Percentiles rank a stretch among this genome's conserved stretches.
Evolutionary conservation across 35 echinoderm and acorn worm species (phyloP).

Genomic region (Ptychodera flava): DNA sequence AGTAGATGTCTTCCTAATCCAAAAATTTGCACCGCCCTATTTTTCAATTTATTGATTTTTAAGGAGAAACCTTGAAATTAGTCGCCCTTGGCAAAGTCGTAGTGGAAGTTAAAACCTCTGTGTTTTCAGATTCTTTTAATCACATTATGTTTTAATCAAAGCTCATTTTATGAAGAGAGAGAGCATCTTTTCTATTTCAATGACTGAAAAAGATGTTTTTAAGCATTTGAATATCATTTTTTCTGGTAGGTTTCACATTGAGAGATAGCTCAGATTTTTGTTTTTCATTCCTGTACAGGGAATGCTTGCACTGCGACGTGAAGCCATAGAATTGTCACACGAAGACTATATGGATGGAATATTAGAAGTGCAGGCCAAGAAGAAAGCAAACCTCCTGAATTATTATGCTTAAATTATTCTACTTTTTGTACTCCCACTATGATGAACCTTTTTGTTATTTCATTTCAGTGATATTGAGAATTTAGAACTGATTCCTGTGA

Average conservation of each 20-base stretch:
- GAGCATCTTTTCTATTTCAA: not conserved
- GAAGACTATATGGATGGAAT: conserved; percentile 99
- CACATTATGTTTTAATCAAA: not conserved
- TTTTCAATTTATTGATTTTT: too few species aligned
- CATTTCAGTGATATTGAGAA: not conserved
- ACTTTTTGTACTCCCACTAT: not conserved
- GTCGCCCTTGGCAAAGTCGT: too few species aligned
- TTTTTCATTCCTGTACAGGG: conserved; percentile 49
- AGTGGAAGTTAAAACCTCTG: not conserved
- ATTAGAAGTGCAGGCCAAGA: conserved; percentile 92
- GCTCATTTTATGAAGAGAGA: not conserved
- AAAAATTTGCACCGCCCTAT: too few species aligned
- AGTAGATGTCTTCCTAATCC: too few species aligned
- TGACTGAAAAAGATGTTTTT: not conserved
- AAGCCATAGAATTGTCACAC: conserved; percentile 76
- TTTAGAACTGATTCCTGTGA: not conserved
- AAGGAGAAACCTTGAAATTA: too few species aligned
- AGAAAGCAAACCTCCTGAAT: conserved; percentile 94
- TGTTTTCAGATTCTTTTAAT: not conserved
- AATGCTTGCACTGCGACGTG: conserved; percentile 89
- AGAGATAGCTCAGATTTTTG: too few species aligned
- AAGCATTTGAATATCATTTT: not conserved
- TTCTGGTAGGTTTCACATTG: too few species aligned
- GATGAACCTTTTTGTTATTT: not conserved
- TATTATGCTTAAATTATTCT: conserved; percentile 71